Evolutionary conservation across 1,140 invertebrate genomes (phyloP).

Genomic region (Drosophila setifemur): DNA sequence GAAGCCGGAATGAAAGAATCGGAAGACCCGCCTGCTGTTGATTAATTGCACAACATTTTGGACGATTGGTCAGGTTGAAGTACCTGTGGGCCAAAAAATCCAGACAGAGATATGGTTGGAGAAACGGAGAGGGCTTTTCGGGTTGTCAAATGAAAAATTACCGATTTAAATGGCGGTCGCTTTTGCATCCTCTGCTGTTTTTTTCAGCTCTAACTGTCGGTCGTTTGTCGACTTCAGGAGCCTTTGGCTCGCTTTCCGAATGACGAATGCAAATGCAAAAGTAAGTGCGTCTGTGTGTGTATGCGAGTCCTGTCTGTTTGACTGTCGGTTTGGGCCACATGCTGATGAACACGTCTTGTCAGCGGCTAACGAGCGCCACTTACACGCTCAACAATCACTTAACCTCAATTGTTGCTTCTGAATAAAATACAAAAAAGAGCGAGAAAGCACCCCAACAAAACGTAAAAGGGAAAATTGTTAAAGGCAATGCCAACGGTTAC

Average conservation of each 20-base stretch:
- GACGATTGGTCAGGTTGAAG: slow-evolving; percentile 45
- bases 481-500: slow-evolving; percentile 68
- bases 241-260: slow-evolving; percentile 27
- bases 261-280: slow-evolving; percentile 34
- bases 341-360: slow-evolving; percentile 74
- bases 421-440: slow-evolving; percentile 39
- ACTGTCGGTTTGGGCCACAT: slow-evolving; percentile 49
- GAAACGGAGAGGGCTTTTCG: slow-evolving; percentile 17
- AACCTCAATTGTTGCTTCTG: slow-evolving; percentile 73
- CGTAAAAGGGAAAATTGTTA: slow-evolving; percentile 60
- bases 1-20: not conserved
- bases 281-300: not conserved
- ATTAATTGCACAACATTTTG: slow-evolving; percentile 64
- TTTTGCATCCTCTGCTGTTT: slow-evolving; percentile 12
- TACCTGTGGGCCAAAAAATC: slow-evolving; percentile 28
- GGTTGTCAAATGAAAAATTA: slow-evolving; percentile 65
- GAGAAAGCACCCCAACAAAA: slow-evolving; percentile 13
- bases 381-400: slow-evolving; percentile 75
- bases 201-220: slow-evolving; percentile 47
- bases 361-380: slow-evolving; percentile 73
- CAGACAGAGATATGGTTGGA: too few species aligned
- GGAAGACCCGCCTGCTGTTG: slow-evolving; percentile 35
- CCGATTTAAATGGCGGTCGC: slow-evolving; percentile 66
- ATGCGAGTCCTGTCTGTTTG: not conserved
- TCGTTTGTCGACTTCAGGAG: slow-evolving; percentile 64